A percentile compares a stretch with the other conserved stretches of the same genome.
These are phyloP conservation scores for Popillia japonica DNA, from an alignment of 1,140 invertebrate species.

Conservation along the genomic window DNA sequence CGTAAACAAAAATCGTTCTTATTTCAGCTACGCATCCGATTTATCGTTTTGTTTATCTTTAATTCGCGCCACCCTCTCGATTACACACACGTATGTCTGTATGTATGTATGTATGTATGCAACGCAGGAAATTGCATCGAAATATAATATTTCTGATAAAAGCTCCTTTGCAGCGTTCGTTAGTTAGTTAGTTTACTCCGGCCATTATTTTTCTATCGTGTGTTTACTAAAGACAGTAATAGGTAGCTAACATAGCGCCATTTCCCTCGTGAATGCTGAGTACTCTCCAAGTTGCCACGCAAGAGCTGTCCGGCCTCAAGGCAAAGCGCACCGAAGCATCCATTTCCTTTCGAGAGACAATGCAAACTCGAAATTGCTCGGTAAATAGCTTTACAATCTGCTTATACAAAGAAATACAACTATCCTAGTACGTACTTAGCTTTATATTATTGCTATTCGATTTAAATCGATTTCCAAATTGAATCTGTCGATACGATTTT, in stretches of 20 bases:
- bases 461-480: no score
- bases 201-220: constrained; percentile 45
- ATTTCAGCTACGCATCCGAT: not conserved
- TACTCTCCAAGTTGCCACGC: constrained; percentile 41
- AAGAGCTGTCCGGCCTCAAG: constrained; percentile 44
- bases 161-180: not conserved
- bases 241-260: constrained; percentile 43
- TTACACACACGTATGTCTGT: no score
- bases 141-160: constrained; percentile 26
- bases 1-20: constrained; percentile 13
- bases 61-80: no score
- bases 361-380: constrained; percentile 40
- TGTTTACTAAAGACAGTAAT: constrained; percentile 45
- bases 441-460: no score
- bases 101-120: no score
- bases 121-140: not conserved
- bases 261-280: constrained; percentile 45
- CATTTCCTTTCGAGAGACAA: constrained; percentile 40
- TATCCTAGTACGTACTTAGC: no score
- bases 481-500: no score
- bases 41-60: constrained; percentile 1
- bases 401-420: constrained; percentile 41
- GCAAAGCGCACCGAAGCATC: constrained; percentile 34
- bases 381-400: constrained; percentile 42
- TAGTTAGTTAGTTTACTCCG: constrained; percentile 3